Percentiles rank a stretch among this genome's conserved stretches.
Conservation (phyloP, 1,140 invertebrate species). For the Drosophila arizonae region DNA sequence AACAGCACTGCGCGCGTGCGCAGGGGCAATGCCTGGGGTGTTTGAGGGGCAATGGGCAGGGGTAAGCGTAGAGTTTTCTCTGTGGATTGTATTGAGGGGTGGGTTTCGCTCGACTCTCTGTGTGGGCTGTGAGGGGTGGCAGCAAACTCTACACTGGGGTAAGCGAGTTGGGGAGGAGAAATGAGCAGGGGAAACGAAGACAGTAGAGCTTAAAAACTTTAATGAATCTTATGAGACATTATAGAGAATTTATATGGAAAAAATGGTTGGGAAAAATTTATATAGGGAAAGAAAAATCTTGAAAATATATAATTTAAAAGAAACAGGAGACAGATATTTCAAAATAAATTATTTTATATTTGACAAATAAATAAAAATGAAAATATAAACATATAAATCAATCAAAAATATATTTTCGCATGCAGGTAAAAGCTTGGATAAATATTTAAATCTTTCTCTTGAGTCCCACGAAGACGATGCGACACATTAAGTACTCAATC, state of each 20-base stretch:
- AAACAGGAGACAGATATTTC: no score
- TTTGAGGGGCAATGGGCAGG: conserved; percentile 49
- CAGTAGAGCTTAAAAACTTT: not conserved
- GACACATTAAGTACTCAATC: not conserved
- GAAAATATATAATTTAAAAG: no score
- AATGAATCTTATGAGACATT: not conserved
- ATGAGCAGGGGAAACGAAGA: not conserved
- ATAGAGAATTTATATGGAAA: no score
- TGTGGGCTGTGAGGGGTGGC: conserved; percentile 39
- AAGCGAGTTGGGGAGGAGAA: not conserved
- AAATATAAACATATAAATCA: not conserved
- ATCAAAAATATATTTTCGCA: no score
- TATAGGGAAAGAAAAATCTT: no score
- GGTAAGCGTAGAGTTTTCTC: conserved; percentile 25
- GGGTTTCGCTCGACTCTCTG: conserved; percentile 29
- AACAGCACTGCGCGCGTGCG: conserved; percentile 30
- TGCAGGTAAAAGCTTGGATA: no score
- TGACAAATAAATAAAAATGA: no score
- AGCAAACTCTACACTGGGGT: conserved; percentile 16
- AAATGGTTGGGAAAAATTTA: no score
- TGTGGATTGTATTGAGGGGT: conserved; percentile 41
- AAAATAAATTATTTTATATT: no score
- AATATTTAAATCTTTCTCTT: not conserved
- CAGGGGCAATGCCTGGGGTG: conserved; percentile 19
- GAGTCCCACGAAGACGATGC: not conserved